Percentiles rank a stretch among this genome's conserved stretches.
These are phyloP conservation scores for Eulemur macaco DNA, from an alignment of 2,113 vertebrate genomes.

Conservation along the genomic window DNA sequence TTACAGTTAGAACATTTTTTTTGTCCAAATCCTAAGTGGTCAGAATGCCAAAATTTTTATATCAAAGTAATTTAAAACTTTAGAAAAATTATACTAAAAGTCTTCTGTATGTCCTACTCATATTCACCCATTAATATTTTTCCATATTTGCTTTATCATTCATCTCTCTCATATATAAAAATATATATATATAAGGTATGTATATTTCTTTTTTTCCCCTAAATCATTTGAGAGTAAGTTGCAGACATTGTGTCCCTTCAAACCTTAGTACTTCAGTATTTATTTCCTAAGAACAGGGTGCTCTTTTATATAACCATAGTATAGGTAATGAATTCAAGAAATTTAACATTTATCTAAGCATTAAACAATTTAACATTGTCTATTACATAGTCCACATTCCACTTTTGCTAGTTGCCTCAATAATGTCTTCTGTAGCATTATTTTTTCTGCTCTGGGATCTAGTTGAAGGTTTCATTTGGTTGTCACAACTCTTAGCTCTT, in stretches of 20 bases:
- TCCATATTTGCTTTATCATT: background rate
- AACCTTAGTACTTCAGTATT: background rate
- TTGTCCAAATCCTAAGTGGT: too few relatives aligned
- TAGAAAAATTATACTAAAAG: background rate
- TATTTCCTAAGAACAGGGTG: background rate
- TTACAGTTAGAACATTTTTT: background rate
- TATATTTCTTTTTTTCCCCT: background rate
- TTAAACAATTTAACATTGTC: background rate
- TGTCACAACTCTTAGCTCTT: background rate
- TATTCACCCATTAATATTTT: conserved; percentile 18
- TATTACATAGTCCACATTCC: background rate
- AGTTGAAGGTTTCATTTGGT: background rate
- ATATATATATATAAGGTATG: background rate
- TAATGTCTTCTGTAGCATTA: background rate
- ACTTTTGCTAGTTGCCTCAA: background rate
- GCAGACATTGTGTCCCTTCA: background rate
- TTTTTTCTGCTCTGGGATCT: background rate
- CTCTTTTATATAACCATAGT: background rate
- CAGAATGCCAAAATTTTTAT: background rate
- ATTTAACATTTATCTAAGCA: background rate
- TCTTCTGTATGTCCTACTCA: background rate
- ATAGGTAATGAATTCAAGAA: conserved; percentile 11
- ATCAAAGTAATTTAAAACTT: background rate
- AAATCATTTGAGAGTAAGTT: background rate
- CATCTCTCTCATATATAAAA: background rate